Conservation (phyloP, 30 jellyfish, hydroid and myxozoan genomes). For the Turritopsis rubra region DNA sequence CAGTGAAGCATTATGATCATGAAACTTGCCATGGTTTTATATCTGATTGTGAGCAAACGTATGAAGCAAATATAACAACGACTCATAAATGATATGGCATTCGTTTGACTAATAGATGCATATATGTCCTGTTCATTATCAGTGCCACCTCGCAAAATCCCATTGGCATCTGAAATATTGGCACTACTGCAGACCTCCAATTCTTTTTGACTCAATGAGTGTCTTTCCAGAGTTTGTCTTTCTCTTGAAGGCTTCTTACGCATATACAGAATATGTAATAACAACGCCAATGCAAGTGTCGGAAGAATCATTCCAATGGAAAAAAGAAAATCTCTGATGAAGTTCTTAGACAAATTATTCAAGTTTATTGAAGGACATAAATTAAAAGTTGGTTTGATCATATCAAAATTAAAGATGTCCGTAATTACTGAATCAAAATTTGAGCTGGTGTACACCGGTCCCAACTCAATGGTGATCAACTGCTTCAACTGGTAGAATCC, state of each 20-base stretch:
- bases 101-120: background rate
- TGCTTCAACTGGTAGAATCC: background rate
- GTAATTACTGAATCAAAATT: background rate
- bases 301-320: background rate
- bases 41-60: constrained; percentile 1
- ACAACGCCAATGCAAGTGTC: background rate
- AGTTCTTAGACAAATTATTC: background rate
- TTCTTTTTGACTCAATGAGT: no score
- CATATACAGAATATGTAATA: background rate
- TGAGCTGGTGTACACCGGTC: background rate
- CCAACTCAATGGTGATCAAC: background rate
- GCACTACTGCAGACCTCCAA: background rate
- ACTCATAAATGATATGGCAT: background rate
- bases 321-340: background rate
- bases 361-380: background rate
- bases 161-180: background rate
- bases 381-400: background rate
- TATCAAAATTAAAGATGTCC: background rate
- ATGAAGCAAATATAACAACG: background rate
- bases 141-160: background rate
- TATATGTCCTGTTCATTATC: background rate
- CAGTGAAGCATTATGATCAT: constrained; percentile 12
- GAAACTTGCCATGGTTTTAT: constrained; percentile 11
- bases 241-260: background rate
- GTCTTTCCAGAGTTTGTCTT: background rate